Evolutionary conservation across 37 sponge, comb jelly and placozoan species (phyloP).

Genomic region (Aphrocallistes beatrix): DNA sequence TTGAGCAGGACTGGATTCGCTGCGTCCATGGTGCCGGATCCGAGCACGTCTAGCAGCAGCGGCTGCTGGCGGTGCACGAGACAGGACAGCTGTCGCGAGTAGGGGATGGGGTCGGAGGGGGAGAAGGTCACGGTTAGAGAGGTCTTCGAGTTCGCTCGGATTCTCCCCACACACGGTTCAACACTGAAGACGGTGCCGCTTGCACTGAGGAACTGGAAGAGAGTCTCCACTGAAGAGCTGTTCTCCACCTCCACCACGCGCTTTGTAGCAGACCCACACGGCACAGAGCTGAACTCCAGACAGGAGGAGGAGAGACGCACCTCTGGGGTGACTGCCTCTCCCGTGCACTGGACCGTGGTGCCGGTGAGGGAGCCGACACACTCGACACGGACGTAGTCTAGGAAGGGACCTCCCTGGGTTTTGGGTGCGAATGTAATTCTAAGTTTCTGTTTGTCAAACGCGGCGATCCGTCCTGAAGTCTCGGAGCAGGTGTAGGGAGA

Average conservation of each 20-base stretch:
- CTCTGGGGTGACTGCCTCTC: neutral
- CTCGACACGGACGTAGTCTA: neutral
- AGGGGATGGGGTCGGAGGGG: slow-evolving; percentile 61
- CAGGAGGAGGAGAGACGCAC: neutral
- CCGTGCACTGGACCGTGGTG: neutral
- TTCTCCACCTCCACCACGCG: neutral
- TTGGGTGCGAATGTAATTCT: neutral
- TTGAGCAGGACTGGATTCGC: slow-evolving; percentile 44
- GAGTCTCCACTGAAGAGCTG: neutral
- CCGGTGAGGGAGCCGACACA: neutral
- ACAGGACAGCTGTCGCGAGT: slow-evolving; percentile 49
- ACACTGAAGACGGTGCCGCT: slow-evolving; percentile 53
- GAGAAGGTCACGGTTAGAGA: slow-evolving; percentile 48
- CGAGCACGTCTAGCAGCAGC: slow-evolving; percentile 61
- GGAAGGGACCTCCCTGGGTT: neutral
- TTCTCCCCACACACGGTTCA: slow-evolving; percentile 33
- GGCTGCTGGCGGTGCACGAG: slow-evolving; percentile 76
- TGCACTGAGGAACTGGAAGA: slow-evolving; percentile 37
- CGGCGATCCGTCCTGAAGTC: neutral
- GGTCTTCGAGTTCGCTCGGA: slow-evolving; percentile 26
- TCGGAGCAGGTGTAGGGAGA: neutral
- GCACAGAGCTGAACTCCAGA: neutral
- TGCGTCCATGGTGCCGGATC: slow-evolving; percentile 61
- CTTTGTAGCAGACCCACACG: neutral
- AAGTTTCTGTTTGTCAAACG: neutral